Percentiles rank a stretch among this genome's conserved stretches.
Evolutionary conservation across 2,797 vertebrate species (phyloP).

Genomic region (Channallabes apus): DNA sequence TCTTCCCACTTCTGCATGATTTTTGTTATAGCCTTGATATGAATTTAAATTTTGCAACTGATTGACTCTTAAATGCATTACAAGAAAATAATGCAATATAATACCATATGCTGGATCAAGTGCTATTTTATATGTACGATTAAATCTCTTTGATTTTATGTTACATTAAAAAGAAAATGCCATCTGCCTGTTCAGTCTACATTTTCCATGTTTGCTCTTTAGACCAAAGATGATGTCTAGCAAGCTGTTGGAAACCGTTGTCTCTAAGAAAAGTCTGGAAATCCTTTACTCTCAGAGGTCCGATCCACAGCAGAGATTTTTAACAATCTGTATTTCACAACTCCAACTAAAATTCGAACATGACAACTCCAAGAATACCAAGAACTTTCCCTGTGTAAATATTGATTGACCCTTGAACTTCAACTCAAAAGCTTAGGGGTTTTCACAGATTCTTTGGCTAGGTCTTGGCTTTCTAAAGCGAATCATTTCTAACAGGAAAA

Average conservation of each 20-base stretch:
- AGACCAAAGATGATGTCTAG: not conserved
- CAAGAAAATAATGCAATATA: not conserved
- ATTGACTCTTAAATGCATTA: not conserved
- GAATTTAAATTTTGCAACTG: not conserved
- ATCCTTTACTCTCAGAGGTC: not conserved
- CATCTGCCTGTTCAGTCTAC: not conserved
- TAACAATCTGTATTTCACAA: not conserved
- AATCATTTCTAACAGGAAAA: not conserved
- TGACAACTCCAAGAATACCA: not conserved
- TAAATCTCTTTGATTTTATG: not conserved
- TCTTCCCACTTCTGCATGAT: no score
- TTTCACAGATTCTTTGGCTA: not conserved
- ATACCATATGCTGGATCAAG: not conserved
- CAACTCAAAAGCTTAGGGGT: not conserved
- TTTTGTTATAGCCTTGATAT: not conserved
- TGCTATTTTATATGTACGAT: not conserved
- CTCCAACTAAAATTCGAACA: no score
- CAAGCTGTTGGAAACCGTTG: not conserved
- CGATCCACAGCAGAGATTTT: not conserved
- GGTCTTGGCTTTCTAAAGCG: not conserved
- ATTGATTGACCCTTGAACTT: not conserved
- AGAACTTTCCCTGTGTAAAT: not conserved
- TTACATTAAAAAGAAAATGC: not conserved
- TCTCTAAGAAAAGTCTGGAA: not conserved
- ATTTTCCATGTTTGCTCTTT: not conserved